These are phyloP conservation scores for Grantiella picta DNA, from an alignment of 2,113 vertebrate genomes.

Conservation along the genomic window DNA sequence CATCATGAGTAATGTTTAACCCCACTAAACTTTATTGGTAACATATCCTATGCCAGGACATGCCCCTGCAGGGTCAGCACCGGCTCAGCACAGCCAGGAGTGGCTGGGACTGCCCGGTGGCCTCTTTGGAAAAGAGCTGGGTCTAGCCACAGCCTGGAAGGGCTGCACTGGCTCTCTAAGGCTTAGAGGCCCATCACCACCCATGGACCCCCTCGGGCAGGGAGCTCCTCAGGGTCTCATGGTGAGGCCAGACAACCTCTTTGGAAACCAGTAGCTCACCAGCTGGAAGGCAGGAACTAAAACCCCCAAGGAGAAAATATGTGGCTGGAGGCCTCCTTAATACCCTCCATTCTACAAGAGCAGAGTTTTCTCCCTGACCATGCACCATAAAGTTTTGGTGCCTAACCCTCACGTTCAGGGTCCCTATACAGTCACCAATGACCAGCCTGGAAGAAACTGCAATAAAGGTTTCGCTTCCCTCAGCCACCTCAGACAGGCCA, in stretches of 20 bases:
- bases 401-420: not conserved
- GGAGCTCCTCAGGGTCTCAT: not conserved
- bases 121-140: not conserved
- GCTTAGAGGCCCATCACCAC: not conserved
- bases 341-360: not conserved
- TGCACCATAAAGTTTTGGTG: not conserved
- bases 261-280: not conserved
- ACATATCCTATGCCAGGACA: not conserved
- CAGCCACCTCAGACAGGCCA: not conserved
- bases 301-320: not conserved
- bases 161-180: not conserved
- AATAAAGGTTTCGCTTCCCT: not conserved
- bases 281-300: not conserved
- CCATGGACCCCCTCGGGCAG: not conserved
- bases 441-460: not conserved
- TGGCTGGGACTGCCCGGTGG: rapidly evolving
- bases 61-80: not conserved
- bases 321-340: not conserved
- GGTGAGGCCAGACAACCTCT: not conserved
- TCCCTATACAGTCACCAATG: not conserved
- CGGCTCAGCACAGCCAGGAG: not conserved
- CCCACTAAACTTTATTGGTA: slow-evolving; percentile 51
- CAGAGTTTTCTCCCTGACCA: not conserved
- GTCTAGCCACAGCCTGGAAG: not conserved
- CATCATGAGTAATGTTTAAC: slow-evolving; percentile 62